These are phyloP conservation scores for Zaprionus taronus DNA, from an alignment of 1,140 invertebrate genomes.

Conservation along the genomic window DNA sequence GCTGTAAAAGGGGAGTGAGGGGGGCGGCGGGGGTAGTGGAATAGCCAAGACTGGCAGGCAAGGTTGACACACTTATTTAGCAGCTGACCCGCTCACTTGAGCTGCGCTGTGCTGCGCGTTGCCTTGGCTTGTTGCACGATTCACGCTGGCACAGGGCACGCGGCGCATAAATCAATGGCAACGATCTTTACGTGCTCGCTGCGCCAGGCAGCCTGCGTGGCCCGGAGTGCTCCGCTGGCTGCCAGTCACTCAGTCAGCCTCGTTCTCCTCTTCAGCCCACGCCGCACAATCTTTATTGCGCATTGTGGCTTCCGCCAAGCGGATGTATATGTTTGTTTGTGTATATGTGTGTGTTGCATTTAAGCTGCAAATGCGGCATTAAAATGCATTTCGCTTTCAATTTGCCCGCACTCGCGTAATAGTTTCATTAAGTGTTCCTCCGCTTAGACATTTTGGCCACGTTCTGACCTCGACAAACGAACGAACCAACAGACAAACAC, in stretches of 20 bases:
- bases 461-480: constrained; percentile 26
- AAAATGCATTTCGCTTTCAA: constrained; percentile 83
- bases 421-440: constrained; percentile 79
- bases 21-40: constrained; percentile 10
- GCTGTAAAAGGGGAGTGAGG: background rate
- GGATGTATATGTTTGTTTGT: constrained; percentile 24
- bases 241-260: constrained; percentile 2
- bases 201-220: constrained; percentile 22
- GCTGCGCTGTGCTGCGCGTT: constrained; percentile 18
- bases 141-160: constrained; percentile 62
- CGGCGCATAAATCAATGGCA: constrained; percentile 80
- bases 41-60: constrained; percentile 19
- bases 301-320: constrained; percentile 66
- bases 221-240: background rate
- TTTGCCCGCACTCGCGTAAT: constrained; percentile 65
- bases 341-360: constrained; percentile 39
- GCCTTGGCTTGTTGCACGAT: constrained; percentile 75
- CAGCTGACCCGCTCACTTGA: constrained; percentile 53
- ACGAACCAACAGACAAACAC: background rate
- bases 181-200: constrained; percentile 77
- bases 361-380: constrained; percentile 76
- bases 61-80: constrained; percentile 76
- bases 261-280: constrained; percentile 32
- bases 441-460: constrained; percentile 63
- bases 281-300: constrained; percentile 73